These are phyloP conservation scores for Cardiocondyla obscurior DNA, from an alignment of 1,140 invertebrate species.

Conservation along the genomic window DNA sequence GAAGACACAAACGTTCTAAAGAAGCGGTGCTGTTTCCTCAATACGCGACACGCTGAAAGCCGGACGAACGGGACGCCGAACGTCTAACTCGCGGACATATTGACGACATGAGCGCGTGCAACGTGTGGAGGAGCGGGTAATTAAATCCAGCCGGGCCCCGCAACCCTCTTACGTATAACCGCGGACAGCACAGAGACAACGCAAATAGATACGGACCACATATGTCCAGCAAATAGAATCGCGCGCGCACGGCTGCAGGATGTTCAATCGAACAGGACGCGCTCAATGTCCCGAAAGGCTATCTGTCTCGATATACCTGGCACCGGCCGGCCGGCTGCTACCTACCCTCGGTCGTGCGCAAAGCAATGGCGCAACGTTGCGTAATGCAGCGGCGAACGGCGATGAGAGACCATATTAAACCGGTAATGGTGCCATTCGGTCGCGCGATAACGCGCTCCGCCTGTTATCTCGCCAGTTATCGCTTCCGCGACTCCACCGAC, in stretches of 20 bases:
- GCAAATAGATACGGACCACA: constrained; percentile 70
- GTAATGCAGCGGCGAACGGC: constrained; percentile 58
- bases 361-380: constrained; percentile 48
- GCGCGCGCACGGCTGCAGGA: constrained; percentile 66
- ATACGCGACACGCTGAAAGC: not conserved
- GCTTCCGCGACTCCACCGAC: not conserved
- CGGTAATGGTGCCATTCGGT: constrained; percentile 68
- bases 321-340: constrained; percentile 50
- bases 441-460: constrained; percentile 52
- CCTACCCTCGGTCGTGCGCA: not conserved
- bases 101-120: not conserved
- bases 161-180: constrained; percentile 55
- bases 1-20: no score
- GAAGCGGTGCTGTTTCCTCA: not conserved
- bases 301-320: constrained; percentile 77
- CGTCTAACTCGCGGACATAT: constrained; percentile 2
- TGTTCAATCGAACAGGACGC: constrained; percentile 79
- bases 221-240: constrained; percentile 77
- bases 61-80: not conserved
- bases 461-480: constrained; percentile 47
- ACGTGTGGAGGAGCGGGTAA: constrained; percentile 34
- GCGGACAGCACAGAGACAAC: constrained; percentile 32
- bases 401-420: constrained; percentile 70
- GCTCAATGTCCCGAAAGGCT: constrained; percentile 80
- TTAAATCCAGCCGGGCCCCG: constrained; percentile 58